Evolutionary conservation across 2,888 invertebrate genomes (phyloP).

Genomic region (Phorcus lineatus): DNA sequence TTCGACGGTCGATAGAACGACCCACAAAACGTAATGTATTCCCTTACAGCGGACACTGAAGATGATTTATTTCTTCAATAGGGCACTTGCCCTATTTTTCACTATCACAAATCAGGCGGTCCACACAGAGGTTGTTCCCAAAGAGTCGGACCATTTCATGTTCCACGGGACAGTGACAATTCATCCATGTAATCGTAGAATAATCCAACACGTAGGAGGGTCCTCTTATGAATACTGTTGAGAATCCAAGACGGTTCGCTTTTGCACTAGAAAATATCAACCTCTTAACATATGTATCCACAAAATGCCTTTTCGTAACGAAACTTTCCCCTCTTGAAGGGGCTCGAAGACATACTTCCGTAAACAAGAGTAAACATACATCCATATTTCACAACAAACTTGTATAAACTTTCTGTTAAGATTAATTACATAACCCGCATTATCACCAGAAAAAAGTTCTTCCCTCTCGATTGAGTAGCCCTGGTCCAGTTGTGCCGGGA

Average conservation of each 20-base stretch:
- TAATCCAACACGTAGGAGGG: slow-evolving; percentile 7
- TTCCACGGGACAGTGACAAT: neutral
- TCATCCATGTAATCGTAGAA: neutral
- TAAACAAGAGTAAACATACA: slow-evolving; percentile 16
- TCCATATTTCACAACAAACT: slow-evolving; percentile 23
- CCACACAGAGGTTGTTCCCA: neutral
- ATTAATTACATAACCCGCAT: slow-evolving; percentile 24
- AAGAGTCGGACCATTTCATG: neutral
- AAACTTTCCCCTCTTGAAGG: neutral
- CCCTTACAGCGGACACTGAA: too few species aligned
- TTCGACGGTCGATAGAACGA: too few species aligned
- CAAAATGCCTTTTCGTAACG: neutral
- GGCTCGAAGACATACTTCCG: neutral
- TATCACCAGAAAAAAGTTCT: slow-evolving; percentile 19
- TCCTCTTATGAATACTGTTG: neutral
- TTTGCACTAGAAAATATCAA: slow-evolving; percentile 15
- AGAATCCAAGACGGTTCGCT: slow-evolving; percentile 3
- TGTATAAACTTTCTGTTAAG: slow-evolving; percentile 23
- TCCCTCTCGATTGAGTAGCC: slow-evolving; percentile 3
- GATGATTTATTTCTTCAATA: too few species aligned
- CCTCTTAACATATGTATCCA: neutral
- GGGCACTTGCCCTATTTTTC: too few species aligned
- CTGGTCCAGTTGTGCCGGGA: slow-evolving; percentile 14
- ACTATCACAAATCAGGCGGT: slow-evolving; percentile 9
- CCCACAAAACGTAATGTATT: too few species aligned